Conservation (phyloP, 1,140 invertebrate genomes). For the Hyphantria cunea region DNA sequence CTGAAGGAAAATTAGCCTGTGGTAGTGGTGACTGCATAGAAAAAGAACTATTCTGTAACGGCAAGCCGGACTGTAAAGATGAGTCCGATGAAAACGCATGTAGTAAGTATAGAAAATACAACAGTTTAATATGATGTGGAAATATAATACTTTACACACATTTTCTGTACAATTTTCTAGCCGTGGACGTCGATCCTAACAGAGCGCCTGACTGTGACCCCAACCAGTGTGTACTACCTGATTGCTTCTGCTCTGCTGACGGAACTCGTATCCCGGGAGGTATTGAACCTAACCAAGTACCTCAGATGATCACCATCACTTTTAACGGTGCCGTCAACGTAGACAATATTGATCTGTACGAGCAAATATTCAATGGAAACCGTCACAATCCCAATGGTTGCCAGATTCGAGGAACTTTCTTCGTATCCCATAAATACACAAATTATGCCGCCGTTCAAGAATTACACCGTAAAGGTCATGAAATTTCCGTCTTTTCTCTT, state of each 20-base stretch:
- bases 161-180: conserved; percentile 75
- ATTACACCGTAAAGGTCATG: conserved; percentile 94
- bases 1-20: conserved; percentile 93
- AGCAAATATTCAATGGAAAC: conserved; percentile 93
- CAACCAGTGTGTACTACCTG: conserved; percentile 93
- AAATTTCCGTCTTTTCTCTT: conserved; percentile 96
- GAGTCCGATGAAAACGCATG: conserved; percentile 97
- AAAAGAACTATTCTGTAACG: conserved; percentile 96
- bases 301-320: conserved; percentile 96
- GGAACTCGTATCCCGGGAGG: conserved; percentile 94
- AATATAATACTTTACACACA: background rate
- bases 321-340: conserved; percentile 97
- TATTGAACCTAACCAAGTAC: conserved; percentile 91
- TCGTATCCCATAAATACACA: conserved; percentile 97
- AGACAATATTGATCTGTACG: conserved; percentile 96
- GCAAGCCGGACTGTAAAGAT: conserved; percentile 95
- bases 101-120: conserved; percentile 85
- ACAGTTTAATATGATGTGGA: too few relatives aligned
- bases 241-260: conserved; percentile 97
- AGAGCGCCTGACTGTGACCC: conserved; percentile 94
- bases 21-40: conserved; percentile 95
- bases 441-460: conserved; percentile 97
- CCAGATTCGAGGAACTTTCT: conserved; percentile 96
- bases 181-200: conserved; percentile 92
- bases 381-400: conserved; percentile 96